phyloP scores from a whole-genome alignment of 2,113 vertebrate species.

The Hoplias malabaricus region DNA sequence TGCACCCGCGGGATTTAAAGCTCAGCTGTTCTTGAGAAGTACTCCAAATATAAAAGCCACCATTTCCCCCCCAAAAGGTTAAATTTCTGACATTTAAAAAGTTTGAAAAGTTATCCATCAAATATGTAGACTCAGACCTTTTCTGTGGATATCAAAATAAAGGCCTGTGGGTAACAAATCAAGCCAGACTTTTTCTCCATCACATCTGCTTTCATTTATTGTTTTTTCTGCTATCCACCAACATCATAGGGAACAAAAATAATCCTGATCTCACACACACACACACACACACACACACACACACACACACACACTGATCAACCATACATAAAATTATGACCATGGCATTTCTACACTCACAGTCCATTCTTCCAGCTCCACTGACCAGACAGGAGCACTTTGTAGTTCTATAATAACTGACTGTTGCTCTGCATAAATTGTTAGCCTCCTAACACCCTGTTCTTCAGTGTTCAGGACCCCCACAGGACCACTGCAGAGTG shows the following conservation, averaged over 20 bases:
- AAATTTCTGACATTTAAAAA: slow-evolving; percentile 40
- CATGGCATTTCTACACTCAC: too few relatives aligned
- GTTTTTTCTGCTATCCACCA: neutral
- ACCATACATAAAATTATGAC: too few relatives aligned
- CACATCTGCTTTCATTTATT: neutral
- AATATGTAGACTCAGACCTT: slow-evolving; percentile 24
- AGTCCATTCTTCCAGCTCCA: too few relatives aligned
- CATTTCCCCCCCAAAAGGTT: slow-evolving; percentile 20
- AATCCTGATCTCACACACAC: too few relatives aligned
- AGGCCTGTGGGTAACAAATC: slow-evolving; percentile 13
- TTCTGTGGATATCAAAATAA: slow-evolving; percentile 23
- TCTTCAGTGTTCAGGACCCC: too few relatives aligned
- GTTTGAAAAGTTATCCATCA: slow-evolving; percentile 24
- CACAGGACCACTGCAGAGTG: too few relatives aligned
- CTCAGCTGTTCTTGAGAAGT: neutral
- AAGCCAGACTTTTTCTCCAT: neutral
- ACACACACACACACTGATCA: too few relatives aligned
- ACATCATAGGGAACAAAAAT: neutral
- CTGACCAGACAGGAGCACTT: too few relatives aligned
- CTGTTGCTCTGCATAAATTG: too few relatives aligned
- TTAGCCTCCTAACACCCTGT: too few relatives aligned
- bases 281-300: too few relatives aligned
- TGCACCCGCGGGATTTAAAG: slow-evolving; percentile 17
- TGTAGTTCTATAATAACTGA: too few relatives aligned
- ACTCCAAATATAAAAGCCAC: slow-evolving; percentile 22